Evolutionary conservation across 2,888 invertebrate species (phyloP), one percentile per base, ranked within the genome.

Genomic region (Operophtera brumata): DNA sequence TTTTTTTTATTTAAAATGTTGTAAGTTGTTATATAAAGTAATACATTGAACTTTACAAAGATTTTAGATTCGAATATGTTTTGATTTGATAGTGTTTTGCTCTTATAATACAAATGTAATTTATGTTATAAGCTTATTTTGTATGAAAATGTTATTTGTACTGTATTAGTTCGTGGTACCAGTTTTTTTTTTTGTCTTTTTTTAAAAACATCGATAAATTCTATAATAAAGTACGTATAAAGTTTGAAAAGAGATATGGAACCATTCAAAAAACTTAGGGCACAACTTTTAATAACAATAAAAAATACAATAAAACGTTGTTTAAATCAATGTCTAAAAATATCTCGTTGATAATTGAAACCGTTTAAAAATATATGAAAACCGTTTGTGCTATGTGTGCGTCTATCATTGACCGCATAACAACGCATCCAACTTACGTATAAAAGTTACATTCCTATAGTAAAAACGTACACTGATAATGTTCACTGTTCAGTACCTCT

Each of bases 391-490:
- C 82, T 74, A 57, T 53, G 70, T 80, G 80, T 82, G 82, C 82
- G 80, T 73, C 71, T 37, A 25, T 7, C 65, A 58, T 56, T 59
- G 59, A 69, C 67, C 67, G 67, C 72, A 81, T 77, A 78, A 78
- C 69, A 78, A 77, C 73, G 71, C 71, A 65, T 73, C 72, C 73
- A 66, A 76, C 82, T 82, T 82, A 84, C 80, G 82, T 84, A 82
- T 79, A 82, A 82, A 83, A 77, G 68, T 81, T 80, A 79, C 74
- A 75, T 66, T 60, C 46, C 55, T 71, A 69, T 59, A 60, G 55
- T 62, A 67, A 66, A 65, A 70, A 66, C 67, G 61, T 67, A 68
- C 60, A 64, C 64, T 67, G 69, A 69, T 74, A 73, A 77, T 72
- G 70, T 72, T 59, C 49, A 59, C 52, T 46, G 49, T 54, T 47